Base-by-base conservation (phyloP, 1,140 invertebrate genomes). In the Micrasema longulum region DNA sequence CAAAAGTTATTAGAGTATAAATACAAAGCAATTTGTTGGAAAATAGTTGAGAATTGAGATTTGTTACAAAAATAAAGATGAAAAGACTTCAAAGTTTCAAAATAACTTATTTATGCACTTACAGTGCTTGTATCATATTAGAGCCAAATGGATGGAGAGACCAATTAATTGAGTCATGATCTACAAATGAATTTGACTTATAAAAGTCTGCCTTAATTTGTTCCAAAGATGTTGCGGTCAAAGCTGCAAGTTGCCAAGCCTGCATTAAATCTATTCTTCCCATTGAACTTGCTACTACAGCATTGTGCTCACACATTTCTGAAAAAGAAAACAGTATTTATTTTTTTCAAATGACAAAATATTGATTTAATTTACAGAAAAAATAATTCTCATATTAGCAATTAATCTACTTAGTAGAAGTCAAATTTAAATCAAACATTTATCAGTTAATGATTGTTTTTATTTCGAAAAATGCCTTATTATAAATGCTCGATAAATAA, bases 91-190 rank as follows among this genome's bases (percentile, higher is more conserved):
- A 47, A 48, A 12, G 18, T 7, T 1, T 23, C 22, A 23, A 31
- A 53, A 31, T 23, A 53, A 12, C 1, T 2, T 0, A 18, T n/a
- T 18, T 1, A 9, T 9, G 67, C 71, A 87, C 91, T 89, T 84
- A 96, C 92, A 97, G 83, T 4, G 92, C 92, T 78, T 96, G 91
- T 64, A 97, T 88, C 69, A 97, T 81, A 77, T 90, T 90, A 79
- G 91, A 91, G 72, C 95, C 95, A 78, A 97, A 94, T 3, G 96
- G 95, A 88, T 96, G 93, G 16, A 87, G 80, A 9, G 89, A 85
- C 91, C 93, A 95, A 35, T 90, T 89, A 75, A 89, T 87, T 75
- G 90, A 89, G 75, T 92, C 89, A 72, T 90, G 87, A 41, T 80
- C 81, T 81, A 76, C 76, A 73, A 78, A 85, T 74, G 76, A 76